Evolutionary conservation across 2,888 invertebrate species (phyloP).

Genomic region (Isoperla grammatica): DNA sequence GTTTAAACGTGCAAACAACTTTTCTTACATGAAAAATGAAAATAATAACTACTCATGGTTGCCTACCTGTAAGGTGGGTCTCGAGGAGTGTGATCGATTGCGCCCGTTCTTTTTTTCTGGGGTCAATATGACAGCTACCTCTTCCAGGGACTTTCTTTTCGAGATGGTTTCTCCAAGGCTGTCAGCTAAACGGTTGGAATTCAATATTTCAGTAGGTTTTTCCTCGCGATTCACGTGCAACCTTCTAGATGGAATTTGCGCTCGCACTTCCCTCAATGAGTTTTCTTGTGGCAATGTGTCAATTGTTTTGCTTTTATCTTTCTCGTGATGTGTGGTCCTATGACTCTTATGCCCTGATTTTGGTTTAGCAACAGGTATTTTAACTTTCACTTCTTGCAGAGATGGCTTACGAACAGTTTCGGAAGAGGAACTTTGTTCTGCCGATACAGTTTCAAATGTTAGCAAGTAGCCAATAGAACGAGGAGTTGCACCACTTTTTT

Average conservation of each 20-base stretch:
- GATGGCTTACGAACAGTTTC: constrained; percentile 17
- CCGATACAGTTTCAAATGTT: constrained; percentile 28
- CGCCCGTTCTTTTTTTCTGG: too few species aligned
- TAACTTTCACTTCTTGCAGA: constrained; percentile 31
- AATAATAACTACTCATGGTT: too few species aligned
- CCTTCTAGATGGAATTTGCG: constrained; percentile 25
- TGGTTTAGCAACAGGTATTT: constrained; percentile 28
- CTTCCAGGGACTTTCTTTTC: too few species aligned
- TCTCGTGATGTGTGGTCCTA: constrained; percentile 31
- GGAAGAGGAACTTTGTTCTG: background rate
- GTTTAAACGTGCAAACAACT: too few species aligned
- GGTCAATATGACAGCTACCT: too few species aligned
- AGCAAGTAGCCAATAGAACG: constrained; percentile 32
- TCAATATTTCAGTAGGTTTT: constrained; percentile 18
- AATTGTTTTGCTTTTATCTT: constrained; percentile 16
- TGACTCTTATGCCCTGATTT: constrained; percentile 22
- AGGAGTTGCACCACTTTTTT: background rate
- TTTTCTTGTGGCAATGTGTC: constrained; percentile 22
- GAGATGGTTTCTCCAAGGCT: too few species aligned
- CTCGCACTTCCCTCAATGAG: constrained; percentile 35
- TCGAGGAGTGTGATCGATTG: too few species aligned
- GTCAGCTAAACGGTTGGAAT: too few species aligned
- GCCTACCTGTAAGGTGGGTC: too few species aligned
- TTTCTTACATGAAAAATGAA: too few species aligned
- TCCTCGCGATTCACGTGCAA: constrained; percentile 1